Evolutionary conservation across 1,140 invertebrate species (phyloP), one percentile per base, ranked within the genome.

Genomic region (Orchesella cincta): DNA sequence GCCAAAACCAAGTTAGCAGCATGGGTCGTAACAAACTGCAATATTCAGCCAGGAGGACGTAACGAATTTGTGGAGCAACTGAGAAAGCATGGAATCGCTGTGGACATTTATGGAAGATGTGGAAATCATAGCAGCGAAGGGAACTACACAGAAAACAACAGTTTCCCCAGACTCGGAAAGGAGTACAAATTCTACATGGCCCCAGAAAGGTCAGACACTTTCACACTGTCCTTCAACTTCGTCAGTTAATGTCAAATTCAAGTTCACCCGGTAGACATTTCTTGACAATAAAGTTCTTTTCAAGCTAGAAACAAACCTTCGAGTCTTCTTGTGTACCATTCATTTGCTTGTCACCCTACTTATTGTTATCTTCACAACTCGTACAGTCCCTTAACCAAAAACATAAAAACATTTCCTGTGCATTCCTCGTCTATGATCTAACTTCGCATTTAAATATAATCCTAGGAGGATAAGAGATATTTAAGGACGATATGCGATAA

Each of bases 81-180:
- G 1, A 80, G 86, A 67, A 85, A 86, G 35, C 84, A 88, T 79
- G n/a, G n/a, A n/a, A 86, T 93, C 57, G 54, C 83, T 1, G 88
- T 93, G 5, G 91, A 93, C 83, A 86, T 92, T n/a, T 93, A 89
- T 80, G 93, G 93, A n/a, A 78, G 74, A 0, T 94, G 92, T 85
- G 88, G 88, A 5, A 74, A 77, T 0, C 78, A 84, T 0, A 80
- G 81, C 5, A 78, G 79, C 46, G 75, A 79, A 39, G 81, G 80
- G n/a, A n/a, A n/a, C n/a, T n/a, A n/a, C n/a, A n/a, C n/a, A 14
- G 23, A 74, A 18, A 64, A 83, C 29, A 83, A 80, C 28, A 86
- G 85, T 62, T 82, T 82, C 23, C 14, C 83, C 12, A 26, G 78
- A 26, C 35, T 83, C 0, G 76, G 54, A 23, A 31, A 28, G 39